These are phyloP conservation scores for Noturus placidus DNA, from an alignment of 2,113 vertebrate species.

Conservation along the genomic window DNA sequence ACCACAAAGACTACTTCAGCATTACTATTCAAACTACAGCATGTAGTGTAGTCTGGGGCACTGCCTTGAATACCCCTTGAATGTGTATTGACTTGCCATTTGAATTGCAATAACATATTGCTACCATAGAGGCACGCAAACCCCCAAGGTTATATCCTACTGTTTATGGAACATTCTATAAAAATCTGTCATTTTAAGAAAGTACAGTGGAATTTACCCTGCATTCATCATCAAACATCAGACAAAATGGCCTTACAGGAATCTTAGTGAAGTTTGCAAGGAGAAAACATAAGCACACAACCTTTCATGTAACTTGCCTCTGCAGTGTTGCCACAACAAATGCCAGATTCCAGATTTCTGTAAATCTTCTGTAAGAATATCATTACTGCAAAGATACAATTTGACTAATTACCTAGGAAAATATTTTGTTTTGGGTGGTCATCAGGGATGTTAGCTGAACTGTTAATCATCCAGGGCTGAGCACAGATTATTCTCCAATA, in stretches of 20 bases:
- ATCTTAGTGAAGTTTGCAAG: not conserved
- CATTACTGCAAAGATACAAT: not conserved
- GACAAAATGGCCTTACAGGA: not conserved
- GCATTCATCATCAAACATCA: not conserved
- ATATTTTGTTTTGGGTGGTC: not conserved
- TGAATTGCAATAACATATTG: not conserved
- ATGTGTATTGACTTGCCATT: not conserved
- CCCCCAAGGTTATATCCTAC: not conserved
- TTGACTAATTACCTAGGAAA: not conserved
- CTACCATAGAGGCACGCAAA: not conserved
- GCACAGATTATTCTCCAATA: too few relatives aligned
- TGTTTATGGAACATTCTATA: conserved; percentile 3
- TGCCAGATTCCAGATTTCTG: not conserved
- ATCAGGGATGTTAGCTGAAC: too few relatives aligned
- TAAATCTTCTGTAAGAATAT: not conserved
- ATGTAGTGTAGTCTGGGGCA: not conserved
- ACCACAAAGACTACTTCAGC: not conserved
- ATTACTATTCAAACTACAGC: not conserved
- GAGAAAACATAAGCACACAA: not conserved
- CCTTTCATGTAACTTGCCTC: not conserved
- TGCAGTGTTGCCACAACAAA: not conserved
- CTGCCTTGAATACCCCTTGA: not conserved
- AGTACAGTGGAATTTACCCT: not conserved
- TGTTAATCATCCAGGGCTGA: too few relatives aligned
- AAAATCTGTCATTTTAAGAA: not conserved